Evolutionary conservation across 2,113 vertebrate species (phyloP).

Genomic region (Hypocryptadius cinnamomeus): DNA sequence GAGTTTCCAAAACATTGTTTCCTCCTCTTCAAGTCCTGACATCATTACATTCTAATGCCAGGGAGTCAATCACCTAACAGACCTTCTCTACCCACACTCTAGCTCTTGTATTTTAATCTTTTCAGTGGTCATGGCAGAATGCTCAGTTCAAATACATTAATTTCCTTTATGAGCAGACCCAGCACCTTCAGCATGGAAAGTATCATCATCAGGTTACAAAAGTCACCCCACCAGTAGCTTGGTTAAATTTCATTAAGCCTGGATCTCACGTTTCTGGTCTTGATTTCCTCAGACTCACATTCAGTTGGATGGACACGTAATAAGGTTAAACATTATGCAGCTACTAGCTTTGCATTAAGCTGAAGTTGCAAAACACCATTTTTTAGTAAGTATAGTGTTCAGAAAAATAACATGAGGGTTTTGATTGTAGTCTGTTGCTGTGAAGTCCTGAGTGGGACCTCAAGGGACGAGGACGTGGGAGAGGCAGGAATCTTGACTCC

Average conservation of each 20-base stretch:
- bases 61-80: background rate
- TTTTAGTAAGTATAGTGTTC: background rate
- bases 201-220: background rate
- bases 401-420: background rate
- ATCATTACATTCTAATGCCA: rapidly evolving
- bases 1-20: background rate
- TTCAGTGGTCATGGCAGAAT: background rate
- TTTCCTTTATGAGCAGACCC: background rate
- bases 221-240: background rate
- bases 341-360: background rate
- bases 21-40: background rate
- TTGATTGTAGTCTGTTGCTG: background rate
- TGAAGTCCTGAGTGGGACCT: too few species aligned
- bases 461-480: too few species aligned
- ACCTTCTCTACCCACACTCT: background rate
- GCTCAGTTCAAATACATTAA: background rate
- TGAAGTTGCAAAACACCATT: background rate
- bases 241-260: background rate
- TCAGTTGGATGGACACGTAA: background rate
- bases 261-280: background rate
- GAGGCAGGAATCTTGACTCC: too few species aligned
- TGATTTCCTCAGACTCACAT: background rate
- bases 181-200: background rate
- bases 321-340: background rate
- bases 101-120: background rate